Percentiles rank a stretch among this genome's conserved stretches.
Evolutionary conservation across 2,888 invertebrate species (phyloP).

Genomic region (Pemphredon lugubris): DNA sequence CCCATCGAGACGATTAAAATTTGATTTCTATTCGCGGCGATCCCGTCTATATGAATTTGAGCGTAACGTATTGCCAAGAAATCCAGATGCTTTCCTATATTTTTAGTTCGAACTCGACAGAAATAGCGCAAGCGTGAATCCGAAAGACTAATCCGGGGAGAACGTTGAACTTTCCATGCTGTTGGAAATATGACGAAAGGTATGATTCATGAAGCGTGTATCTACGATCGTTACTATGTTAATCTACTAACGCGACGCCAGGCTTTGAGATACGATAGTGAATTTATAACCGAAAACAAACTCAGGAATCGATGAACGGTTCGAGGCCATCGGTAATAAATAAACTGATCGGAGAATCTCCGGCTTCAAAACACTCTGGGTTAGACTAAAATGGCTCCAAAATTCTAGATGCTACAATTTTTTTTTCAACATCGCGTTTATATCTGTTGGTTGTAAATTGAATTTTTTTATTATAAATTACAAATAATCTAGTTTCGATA

Average conservation of each 20-base stretch:
- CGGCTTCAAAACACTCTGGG: no score
- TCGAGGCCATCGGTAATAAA: no score
- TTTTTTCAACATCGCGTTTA: no score
- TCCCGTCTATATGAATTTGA: constrained; percentile 16
- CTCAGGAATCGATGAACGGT: no score
- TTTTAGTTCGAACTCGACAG: constrained; percentile 34
- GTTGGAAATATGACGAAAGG: constrained; percentile 45
- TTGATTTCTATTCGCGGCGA: constrained; percentile 19
- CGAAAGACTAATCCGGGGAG: constrained; percentile 41
- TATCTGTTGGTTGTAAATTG: no score
- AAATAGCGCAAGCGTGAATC: constrained; percentile 45
- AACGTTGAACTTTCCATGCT: constrained; percentile 59
- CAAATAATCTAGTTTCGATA: no score
- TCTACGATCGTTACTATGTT: not conserved
- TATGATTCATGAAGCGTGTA: constrained; percentile 36
- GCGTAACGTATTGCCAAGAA: constrained; percentile 32
- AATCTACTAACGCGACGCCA: not conserved
- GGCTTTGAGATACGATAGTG: not conserved
- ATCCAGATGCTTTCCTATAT: constrained; percentile 45
- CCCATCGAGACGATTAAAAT: no score
- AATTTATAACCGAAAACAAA: no score
- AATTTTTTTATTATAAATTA: no score
- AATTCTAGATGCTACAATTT: no score
- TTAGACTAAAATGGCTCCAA: no score
- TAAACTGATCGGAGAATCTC: no score